Percentiles rank a stretch among this genome's conserved stretches.
phyloP scores from a whole-genome alignment of 2,113 vertebrate species.

The Strigops habroptila region DNA sequence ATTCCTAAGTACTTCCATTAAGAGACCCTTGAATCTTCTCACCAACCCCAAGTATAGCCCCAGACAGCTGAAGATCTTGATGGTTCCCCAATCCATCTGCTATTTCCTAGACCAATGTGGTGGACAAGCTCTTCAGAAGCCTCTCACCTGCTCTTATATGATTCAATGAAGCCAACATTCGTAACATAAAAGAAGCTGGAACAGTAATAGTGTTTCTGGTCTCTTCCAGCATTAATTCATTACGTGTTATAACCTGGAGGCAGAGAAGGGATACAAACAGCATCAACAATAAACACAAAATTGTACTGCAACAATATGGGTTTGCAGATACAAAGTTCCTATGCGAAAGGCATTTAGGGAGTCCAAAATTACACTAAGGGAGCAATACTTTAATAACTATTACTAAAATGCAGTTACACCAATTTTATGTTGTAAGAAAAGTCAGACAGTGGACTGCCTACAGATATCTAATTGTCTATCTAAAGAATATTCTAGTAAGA shows the following conservation, averaged over 20 bases:
- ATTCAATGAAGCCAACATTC: slow-evolving; percentile 96
- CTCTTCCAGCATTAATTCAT: slow-evolving; percentile 97
- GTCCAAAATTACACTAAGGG: neutral
- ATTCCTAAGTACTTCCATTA: neutral
- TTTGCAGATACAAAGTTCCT: neutral
- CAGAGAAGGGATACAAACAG: neutral
- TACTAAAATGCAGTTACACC: neutral
- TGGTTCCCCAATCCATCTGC: neutral
- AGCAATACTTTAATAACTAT: neutral
- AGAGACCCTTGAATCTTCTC: neutral
- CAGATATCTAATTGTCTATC: neutral
- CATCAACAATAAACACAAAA: neutral
- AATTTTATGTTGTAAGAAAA: neutral
- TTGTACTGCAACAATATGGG: neutral
- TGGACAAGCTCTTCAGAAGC: neutral
- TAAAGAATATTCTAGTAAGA: neutral
- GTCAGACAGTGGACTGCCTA: neutral
- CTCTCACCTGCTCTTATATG: slow-evolving; percentile 93
- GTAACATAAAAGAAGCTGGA: slow-evolving; percentile 96
- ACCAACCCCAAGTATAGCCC: neutral
- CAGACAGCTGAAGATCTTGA: neutral
- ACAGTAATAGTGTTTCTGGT: slow-evolving; percentile 98
- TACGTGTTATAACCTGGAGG: slow-evolving; percentile 91
- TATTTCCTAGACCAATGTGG: neutral
- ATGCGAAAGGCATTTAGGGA: neutral